phyloP scores from a whole-genome alignment of 2,113 vertebrate species.

The Manacus vitellinus region DNA sequence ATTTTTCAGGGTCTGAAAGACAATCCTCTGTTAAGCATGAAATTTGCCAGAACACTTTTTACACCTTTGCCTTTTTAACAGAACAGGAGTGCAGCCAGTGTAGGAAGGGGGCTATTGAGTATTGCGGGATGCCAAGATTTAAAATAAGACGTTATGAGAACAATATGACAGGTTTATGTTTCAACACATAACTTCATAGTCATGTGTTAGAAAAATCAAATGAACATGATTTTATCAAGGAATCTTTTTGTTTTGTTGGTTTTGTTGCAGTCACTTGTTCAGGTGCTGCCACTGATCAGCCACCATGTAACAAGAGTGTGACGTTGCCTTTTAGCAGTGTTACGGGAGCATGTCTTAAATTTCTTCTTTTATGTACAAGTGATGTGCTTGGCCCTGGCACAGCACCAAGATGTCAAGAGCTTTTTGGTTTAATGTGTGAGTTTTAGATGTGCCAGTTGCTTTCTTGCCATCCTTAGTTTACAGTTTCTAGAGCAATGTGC shows the following conservation, averaged over 20 bases:
- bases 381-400: not conserved
- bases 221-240: not conserved
- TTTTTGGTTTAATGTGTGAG: not conserved
- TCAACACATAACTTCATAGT: not conserved
- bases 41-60: not conserved
- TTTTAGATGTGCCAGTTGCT: not conserved
- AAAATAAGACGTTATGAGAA: not conserved
- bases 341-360: not conserved
- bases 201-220: not conserved
- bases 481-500: not conserved
- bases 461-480: not conserved
- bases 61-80: not conserved
- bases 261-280: not conserved
- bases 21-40: not conserved
- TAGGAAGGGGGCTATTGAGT: not conserved
- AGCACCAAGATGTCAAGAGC: not conserved
- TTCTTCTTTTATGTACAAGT: not conserved
- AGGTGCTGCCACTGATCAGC: not conserved
- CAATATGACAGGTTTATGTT: not conserved
- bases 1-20: not conserved
- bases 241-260: not conserved
- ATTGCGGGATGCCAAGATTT: not conserved
- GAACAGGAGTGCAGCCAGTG: not conserved
- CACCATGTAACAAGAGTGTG: not conserved
- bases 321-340: fast-evolving